These are phyloP conservation scores for Trissolcus brochymenae DNA, from an alignment of 2,888 invertebrate genomes.

Conservation along the genomic window DNA sequence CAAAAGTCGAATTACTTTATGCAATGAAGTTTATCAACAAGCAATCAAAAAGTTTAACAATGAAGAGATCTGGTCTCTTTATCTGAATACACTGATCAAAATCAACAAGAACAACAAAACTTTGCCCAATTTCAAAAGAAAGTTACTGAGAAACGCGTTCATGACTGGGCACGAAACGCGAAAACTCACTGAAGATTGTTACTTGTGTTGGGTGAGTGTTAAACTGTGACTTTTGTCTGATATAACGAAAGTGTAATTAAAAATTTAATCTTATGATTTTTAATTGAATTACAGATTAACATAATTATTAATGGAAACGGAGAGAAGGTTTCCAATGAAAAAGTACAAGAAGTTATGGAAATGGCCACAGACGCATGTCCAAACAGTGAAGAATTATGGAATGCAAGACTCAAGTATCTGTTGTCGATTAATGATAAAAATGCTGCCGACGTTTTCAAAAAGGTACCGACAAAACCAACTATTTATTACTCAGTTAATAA, in stretches of 20 bases:
- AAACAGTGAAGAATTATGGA: constrained; percentile 78
- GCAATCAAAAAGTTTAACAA: constrained; percentile 77
- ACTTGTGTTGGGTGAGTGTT: constrained; percentile 75
- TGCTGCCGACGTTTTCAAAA: constrained; percentile 74
- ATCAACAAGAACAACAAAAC: constrained; percentile 77
- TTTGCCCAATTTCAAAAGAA: constrained; percentile 77
- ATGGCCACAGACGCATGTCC: constrained; percentile 77
- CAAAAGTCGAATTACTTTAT: constrained; percentile 76
- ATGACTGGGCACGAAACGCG: constrained; percentile 77
- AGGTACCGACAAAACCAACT: constrained; percentile 67
- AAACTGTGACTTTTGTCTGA: not conserved
- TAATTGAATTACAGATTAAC: constrained; percentile 62
- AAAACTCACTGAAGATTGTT: constrained; percentile 78
- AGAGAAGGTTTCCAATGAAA: constrained; percentile 63
- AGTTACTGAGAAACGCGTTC: constrained; percentile 78
- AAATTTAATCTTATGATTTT: constrained; percentile 10
- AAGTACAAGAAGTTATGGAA: constrained; percentile 70
- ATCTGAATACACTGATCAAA: constrained; percentile 79
- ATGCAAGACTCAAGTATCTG: constrained; percentile 77
- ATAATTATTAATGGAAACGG: constrained; percentile 65
- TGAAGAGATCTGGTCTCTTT: constrained; percentile 79
- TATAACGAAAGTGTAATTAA: not conserved
- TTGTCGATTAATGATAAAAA: constrained; percentile 75
- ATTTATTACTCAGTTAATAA: not conserved
- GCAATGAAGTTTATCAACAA: constrained; percentile 77